Conservation (phyloP, 2,888 invertebrate genomes). For the Eupithecia exiguata region DNA sequence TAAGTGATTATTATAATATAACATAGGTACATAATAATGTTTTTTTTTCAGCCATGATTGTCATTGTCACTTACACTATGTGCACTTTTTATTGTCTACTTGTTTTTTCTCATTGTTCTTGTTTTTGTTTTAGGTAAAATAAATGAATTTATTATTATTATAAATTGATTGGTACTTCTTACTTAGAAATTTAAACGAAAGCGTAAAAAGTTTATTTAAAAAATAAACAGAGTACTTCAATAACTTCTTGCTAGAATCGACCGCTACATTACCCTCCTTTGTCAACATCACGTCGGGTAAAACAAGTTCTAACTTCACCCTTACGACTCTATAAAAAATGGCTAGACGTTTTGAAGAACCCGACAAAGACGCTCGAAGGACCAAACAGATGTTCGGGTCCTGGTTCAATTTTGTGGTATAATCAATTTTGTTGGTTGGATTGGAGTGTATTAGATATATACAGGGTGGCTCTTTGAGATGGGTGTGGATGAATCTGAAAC, state of each 20-base stretch:
- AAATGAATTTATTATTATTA: no score
- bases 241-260: background rate
- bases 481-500: no score
- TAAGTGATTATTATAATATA: no score
- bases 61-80: no score
- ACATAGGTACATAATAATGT: no score
- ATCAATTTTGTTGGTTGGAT: constrained; percentile 1
- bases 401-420: background rate
- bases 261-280: background rate
- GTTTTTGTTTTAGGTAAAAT: no score
- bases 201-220: no score
- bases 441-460: background rate
- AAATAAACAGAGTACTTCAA: no score
- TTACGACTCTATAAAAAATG: background rate
- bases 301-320: background rate
- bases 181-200: background rate
- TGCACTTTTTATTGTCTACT: no score
- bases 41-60: no score
- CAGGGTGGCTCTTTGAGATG: no score
- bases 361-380: background rate
- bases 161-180: background rate
- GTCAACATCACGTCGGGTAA: background rate
- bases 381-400: background rate
- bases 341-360: background rate
- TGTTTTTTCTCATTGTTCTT: no score